These are phyloP conservation scores for Semaprochilodus insignis DNA, from an alignment of 2,797 vertebrate genomes.

Conservation along the genomic window DNA sequence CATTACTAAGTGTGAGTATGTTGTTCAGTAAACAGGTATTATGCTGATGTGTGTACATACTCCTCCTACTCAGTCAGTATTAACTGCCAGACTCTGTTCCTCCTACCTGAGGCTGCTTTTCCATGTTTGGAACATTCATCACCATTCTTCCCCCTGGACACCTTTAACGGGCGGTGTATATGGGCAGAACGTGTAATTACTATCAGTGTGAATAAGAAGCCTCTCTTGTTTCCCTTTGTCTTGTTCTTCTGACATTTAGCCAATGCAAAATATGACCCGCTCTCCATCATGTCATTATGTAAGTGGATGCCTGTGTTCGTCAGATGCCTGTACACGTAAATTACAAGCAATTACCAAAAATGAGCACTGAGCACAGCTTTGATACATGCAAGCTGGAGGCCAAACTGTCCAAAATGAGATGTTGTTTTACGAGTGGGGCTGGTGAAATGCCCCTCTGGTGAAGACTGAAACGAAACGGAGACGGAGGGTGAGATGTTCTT, in stretches of 20 bases:
- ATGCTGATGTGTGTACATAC: not conserved
- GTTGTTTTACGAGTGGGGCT: slow-evolving; percentile 20
- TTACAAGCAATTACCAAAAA: slow-evolving; percentile 21
- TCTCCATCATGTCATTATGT: not conserved
- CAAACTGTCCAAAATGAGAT: not conserved
- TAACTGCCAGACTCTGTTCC: not conserved
- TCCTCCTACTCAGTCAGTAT: no score
- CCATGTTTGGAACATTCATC: no score
- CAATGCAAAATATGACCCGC: not conserved
- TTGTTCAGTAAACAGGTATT: not conserved
- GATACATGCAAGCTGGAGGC: slow-evolving; percentile 8
- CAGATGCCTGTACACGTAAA: not conserved
- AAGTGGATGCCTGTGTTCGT: not conserved
- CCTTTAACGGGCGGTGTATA: no score
- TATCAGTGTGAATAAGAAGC: not conserved
- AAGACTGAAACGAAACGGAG: slow-evolving; percentile 1
- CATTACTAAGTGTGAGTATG: not conserved
- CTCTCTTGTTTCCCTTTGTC: not conserved
- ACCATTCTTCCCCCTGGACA: no score
- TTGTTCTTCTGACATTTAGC: not conserved
- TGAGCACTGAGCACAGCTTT: slow-evolving; percentile 1
- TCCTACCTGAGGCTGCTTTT: not conserved
- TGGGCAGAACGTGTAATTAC: not conserved
- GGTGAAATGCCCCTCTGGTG: slow-evolving; percentile 9
- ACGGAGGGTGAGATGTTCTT: slow-evolving; percentile 19